Conservation (phyloP, 2,113 vertebrate species). For the Neopipo cinnamomea region DNA sequence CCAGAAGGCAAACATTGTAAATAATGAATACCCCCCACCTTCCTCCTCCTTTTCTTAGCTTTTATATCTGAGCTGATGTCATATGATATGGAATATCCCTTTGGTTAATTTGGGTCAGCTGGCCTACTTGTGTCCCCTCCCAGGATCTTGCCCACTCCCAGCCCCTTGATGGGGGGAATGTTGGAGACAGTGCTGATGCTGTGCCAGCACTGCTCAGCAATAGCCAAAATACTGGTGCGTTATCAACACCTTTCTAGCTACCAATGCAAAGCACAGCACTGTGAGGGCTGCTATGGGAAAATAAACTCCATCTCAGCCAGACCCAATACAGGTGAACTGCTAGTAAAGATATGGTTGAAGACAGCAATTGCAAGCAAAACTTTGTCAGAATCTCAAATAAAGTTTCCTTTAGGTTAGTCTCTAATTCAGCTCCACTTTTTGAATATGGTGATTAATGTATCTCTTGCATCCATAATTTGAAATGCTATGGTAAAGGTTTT, state of each 20-base stretch:
- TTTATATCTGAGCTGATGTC: no score
- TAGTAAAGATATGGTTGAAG: not conserved
- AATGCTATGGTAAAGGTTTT: not conserved
- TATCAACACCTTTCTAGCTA: not conserved
- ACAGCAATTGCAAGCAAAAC: not conserved
- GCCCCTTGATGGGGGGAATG: not conserved
- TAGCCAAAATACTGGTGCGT: not conserved
- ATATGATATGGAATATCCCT: no score
- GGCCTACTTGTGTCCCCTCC: no score
- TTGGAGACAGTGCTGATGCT: not conserved
- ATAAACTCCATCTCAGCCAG: not conserved
- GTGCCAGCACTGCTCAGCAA: not conserved
- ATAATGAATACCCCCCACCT: no score
- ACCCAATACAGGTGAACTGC: not conserved
- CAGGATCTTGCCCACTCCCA: not conserved
- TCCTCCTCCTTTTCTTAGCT: no score
- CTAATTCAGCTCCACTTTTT: not conserved
- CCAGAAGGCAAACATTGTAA: no score
- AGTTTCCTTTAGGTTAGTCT: not conserved
- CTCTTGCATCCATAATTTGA: not conserved
- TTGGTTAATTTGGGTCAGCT: no score
- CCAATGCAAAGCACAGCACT: not conserved
- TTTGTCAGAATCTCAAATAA: not conserved
- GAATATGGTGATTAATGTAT: not conserved
- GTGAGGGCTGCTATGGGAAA: not conserved